A percentile compares a stretch with the other conserved stretches of the same genome.
Conservation (phyloP, 2,797 vertebrate species). For the Crenichthys baileyi region DNA sequence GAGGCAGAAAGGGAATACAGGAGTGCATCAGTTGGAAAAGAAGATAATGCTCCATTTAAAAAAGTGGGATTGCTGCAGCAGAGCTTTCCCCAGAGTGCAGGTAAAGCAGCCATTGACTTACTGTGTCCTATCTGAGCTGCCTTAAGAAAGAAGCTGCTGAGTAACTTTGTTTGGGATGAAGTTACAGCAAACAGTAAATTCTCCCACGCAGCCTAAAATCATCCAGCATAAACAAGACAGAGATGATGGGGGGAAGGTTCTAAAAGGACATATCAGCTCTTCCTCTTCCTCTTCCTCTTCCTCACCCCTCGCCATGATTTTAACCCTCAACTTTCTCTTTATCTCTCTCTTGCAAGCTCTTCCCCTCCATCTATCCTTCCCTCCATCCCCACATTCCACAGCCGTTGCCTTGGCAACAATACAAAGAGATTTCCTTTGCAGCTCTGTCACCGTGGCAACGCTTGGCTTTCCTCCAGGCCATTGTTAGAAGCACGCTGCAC, state of each 20-base stretch:
- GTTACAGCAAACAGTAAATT: slow-evolving; percentile 66
- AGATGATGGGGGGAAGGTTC: slow-evolving; percentile 41
- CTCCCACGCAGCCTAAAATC: slow-evolving; percentile 63
- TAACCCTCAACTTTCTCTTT: slow-evolving; percentile 13
- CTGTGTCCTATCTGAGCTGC: slow-evolving; percentile 39
- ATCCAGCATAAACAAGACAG: slow-evolving; percentile 68
- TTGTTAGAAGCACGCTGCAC: slow-evolving; percentile 63
- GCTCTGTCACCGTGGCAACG: slow-evolving; percentile 85
- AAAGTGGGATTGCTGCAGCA: slow-evolving; percentile 1
- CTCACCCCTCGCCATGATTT: slow-evolving; percentile 13
- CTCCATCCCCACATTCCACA: slow-evolving; percentile 69
- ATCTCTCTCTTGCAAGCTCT: not conserved
- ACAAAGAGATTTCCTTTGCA: slow-evolving; percentile 83
- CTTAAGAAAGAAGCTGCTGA: slow-evolving; percentile 64
- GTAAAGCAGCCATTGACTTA: slow-evolving; percentile 31
- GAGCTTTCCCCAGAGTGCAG: slow-evolving; percentile 14
- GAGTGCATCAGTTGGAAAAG: not conserved
- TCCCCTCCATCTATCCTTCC: slow-evolving; percentile 21
- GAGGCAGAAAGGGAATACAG: not conserved
- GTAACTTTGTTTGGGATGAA: slow-evolving; percentile 76
- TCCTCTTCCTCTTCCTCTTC: slow-evolving; percentile 17
- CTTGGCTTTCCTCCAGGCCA: slow-evolving; percentile 80
- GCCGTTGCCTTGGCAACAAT: slow-evolving; percentile 87
- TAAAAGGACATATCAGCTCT: slow-evolving; percentile 28
- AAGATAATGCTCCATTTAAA: not conserved